phyloP scores from a whole-genome alignment of 2,113 vertebrate genomes.

The Sylvia atricapilla region DNA sequence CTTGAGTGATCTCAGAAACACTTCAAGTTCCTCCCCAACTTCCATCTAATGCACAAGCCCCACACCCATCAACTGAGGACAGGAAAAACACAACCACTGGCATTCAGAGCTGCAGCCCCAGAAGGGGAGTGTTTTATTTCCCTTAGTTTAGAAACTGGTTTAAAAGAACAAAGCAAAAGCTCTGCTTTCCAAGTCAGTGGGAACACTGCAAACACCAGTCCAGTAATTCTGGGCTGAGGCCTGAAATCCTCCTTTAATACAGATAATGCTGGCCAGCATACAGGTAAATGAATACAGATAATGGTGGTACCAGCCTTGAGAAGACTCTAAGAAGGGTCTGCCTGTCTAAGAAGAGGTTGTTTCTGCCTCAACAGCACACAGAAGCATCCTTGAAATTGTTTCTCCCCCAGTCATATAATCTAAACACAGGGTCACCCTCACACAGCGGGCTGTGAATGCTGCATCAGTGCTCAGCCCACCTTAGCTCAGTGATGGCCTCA shows the following conservation, averaged over 20 bases:
- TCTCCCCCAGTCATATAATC: not conserved
- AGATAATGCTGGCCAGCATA: not conserved
- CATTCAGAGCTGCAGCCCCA: not conserved
- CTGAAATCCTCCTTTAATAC: not conserved
- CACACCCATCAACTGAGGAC: not conserved
- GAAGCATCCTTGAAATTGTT: not conserved
- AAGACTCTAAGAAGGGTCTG: not conserved
- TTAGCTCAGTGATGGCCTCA: fast-evolving
- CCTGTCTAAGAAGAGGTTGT: not conserved
- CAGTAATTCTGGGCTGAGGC: not conserved
- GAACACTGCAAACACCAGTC: not conserved
- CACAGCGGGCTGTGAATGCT: fast-evolving
- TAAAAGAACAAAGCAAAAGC: not conserved
- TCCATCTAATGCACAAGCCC: fast-evolving
- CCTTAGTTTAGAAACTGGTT: not conserved
- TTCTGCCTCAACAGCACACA: not conserved
- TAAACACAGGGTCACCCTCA: not conserved
- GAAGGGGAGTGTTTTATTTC: not conserved
- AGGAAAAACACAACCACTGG: not conserved
- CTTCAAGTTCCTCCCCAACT: not conserved
- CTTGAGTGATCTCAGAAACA: not conserved
- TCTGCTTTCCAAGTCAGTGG: fast-evolving
- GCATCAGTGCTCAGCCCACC: not conserved
- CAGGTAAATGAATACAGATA: not conserved
- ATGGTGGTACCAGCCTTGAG: not conserved